Conservation (phyloP, 1,140 invertebrate species). For the Leptinotarsa texana region DNA sequence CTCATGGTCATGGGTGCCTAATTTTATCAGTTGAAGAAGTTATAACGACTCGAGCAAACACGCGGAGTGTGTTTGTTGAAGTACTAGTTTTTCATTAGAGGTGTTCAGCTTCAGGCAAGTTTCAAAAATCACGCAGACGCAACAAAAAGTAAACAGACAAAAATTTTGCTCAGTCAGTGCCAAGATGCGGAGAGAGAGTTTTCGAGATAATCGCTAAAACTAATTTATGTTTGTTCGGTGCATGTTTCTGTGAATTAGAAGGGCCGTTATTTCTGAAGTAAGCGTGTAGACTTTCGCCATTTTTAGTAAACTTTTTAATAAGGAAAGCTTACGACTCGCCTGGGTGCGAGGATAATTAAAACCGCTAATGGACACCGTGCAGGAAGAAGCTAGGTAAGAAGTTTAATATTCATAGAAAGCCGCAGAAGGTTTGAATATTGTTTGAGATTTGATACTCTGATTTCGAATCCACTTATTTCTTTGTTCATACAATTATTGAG, state of each 20-base stretch:
- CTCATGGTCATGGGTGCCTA: no score
- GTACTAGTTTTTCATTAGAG: no score
- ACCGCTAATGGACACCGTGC: constrained; percentile 47
- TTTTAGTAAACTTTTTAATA: constrained; percentile 40
- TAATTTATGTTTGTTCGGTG: constrained; percentile 1
- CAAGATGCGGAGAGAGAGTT: background rate
- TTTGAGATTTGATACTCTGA: no score
- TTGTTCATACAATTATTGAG: no score
- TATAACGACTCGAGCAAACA: no score
- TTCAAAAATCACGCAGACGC: no score
- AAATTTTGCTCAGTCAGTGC: background rate
- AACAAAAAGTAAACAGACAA: no score
- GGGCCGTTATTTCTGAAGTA: constrained; percentile 7
- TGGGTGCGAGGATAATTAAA: constrained; percentile 39
- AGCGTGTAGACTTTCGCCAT: constrained; percentile 17
- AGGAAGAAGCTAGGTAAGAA: constrained; percentile 49
- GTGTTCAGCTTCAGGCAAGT: no score
- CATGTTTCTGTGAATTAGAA: constrained; percentile 13
- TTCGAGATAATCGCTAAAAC: background rate
- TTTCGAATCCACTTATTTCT: no score
- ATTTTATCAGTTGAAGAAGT: no score
- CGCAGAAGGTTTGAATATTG: no score
- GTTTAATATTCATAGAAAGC: constrained; percentile 13
- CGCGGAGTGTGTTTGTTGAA: no score
- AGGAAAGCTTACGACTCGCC: constrained; percentile 36